Evolutionary conservation across 2,797 vertebrate species (phyloP).

Genomic region (Gymnoscopelus microlampas): DNA sequence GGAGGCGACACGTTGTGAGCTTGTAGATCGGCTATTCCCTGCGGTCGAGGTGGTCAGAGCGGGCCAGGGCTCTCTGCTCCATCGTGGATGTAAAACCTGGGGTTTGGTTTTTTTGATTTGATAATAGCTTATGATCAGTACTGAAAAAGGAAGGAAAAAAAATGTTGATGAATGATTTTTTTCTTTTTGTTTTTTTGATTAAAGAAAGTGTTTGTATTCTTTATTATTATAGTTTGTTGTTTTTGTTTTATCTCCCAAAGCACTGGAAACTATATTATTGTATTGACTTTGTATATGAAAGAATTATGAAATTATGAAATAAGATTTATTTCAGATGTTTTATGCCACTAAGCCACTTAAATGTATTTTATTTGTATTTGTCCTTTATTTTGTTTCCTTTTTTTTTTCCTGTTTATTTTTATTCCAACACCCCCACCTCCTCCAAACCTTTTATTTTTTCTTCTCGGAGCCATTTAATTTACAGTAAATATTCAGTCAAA

Average conservation of each 20-base stretch:
- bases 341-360: slow-evolving; percentile 82
- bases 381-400: slow-evolving; percentile 58
- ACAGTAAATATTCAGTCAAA: slow-evolving; percentile 55
- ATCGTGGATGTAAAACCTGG: slow-evolving; percentile 23
- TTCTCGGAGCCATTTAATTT: slow-evolving; percentile 70
- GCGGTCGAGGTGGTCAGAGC: slow-evolving; percentile 3
- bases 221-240: slow-evolving; percentile 60
- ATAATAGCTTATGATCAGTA: slow-evolving; percentile 66
- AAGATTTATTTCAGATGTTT: slow-evolving; percentile 76
- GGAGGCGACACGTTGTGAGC: no score
- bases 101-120: slow-evolving; percentile 59
- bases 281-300: slow-evolving; percentile 79
- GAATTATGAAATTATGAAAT: slow-evolving; percentile 76
- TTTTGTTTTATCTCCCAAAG: slow-evolving; percentile 76
- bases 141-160: slow-evolving; percentile 43
- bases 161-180: slow-evolving; percentile 43
- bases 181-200: slow-evolving; percentile 38
- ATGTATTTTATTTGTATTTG: slow-evolving; percentile 70
- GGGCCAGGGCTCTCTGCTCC: slow-evolving; percentile 31
- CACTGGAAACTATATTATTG: slow-evolving; percentile 82
- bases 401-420: slow-evolving; percentile 74
- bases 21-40: no score
- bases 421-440: slow-evolving; percentile 53
- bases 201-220: slow-evolving; percentile 59
- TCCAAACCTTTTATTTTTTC: slow-evolving; percentile 31